phyloP scores from a whole-genome alignment of 2,888 invertebrate genomes.

The Steinernema carpocapsae region DNA sequence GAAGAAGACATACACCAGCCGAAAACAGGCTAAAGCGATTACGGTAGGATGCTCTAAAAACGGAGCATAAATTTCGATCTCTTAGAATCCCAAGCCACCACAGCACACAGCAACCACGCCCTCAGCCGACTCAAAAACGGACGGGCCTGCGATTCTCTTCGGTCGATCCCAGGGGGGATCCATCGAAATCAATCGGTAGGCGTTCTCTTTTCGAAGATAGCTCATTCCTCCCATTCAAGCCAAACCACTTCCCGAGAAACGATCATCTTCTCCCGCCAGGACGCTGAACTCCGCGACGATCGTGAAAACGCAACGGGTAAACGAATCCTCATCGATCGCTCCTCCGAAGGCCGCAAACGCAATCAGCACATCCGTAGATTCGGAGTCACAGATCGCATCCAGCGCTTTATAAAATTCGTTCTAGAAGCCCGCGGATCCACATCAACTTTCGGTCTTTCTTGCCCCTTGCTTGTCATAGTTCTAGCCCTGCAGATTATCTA shows the following conservation, averaged over 20 bases:
- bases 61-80: no score
- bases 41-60: background rate
- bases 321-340: background rate
- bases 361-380: background rate
- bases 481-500: background rate
- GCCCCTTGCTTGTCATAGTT: background rate
- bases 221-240: no score
- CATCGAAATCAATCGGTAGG: constrained; percentile 16
- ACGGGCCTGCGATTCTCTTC: no score
- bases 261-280: background rate
- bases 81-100: background rate
- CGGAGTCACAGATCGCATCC: constrained; percentile 12
- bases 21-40: background rate
- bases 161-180: background rate
- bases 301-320: background rate
- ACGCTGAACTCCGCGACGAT: background rate
- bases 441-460: background rate
- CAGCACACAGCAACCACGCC: background rate
- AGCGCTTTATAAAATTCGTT: constrained; percentile 3
- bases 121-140: background rate
- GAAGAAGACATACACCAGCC: constrained; percentile 3
- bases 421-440: background rate
- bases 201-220: no score
- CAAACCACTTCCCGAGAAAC: background rate
- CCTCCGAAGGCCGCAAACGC: constrained; percentile 4